Base-by-base conservation (phyloP, 2,888 invertebrate species). In the Eugnorisma glareosa region DNA sequence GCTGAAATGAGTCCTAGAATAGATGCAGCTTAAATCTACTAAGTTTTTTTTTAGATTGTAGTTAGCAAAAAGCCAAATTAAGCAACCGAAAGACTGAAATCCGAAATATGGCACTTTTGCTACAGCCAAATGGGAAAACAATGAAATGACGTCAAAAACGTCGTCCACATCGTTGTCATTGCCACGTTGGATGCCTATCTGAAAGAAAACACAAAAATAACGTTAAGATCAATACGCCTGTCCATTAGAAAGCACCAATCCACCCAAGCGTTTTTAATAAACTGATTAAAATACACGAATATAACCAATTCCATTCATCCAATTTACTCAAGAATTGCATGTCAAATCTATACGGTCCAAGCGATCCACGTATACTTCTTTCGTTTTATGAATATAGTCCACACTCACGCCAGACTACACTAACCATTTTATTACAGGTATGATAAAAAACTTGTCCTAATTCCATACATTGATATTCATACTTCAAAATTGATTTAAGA, bases 381-480 rank as follows among this genome's bases (percentile, higher is more conserved):
- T 18, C 24, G 61, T 69, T 86, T 86, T 88, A 86, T 88, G 77
- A 77, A 75, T 80, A 86, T 75, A 54, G 73, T 43, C 57, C 59
- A 71, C 3, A 78, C 76, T 43, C 86, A 86, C 86, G 86, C 86
- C 31, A 86, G 18, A 13, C 18, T n/a, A 57, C 61, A 40, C 73
- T 73, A 67, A 64, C 76, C 72, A 83, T 81, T 83, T 85, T 83
- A 85, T 77, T 67, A 79, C 79, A 48, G 48, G 48, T 10, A 64
- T 37, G 81, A 76, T 79, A 85, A 87, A 83, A 86, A 86, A 73
- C 72, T 70, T 77, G 79, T 79, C 81, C 79, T 74, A 71, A 79
- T 83, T 85, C 81, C 71, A 67, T 75, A 77, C 73, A 78, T 79
- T 85, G 77, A 64, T 79, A 81, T 82, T 73, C 74, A 72, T 86